Percentiles rank a stretch among this genome's conserved stretches.
These are phyloP conservation scores for Clistopyga incitator DNA, from an alignment of 2,888 invertebrate genomes.

Conservation along the genomic window DNA sequence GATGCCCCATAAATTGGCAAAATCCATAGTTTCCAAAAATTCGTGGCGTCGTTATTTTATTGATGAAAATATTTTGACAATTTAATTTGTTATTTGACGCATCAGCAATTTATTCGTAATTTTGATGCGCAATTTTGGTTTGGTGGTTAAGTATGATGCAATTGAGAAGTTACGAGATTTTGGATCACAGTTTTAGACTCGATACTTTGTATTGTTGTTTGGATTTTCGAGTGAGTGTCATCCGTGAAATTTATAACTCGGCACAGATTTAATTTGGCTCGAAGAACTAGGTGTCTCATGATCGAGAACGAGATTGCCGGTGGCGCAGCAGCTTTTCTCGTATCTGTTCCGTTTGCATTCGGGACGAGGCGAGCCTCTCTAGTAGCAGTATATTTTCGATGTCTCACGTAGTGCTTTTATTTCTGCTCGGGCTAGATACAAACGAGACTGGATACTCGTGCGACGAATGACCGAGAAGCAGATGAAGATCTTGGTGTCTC, in stretches of 20 bases:
- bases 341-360: constrained; percentile 19
- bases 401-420: constrained; percentile 45
- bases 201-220: constrained; percentile 6
- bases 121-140: background rate
- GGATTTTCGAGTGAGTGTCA: background rate
- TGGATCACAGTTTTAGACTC: background rate
- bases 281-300: constrained; percentile 27
- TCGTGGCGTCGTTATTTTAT: background rate
- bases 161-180: background rate
- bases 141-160: background rate
- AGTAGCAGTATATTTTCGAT: constrained; percentile 41
- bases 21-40: too few species aligned
- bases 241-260: constrained; percentile 32
- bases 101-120: too few species aligned
- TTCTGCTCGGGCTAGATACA: constrained; percentile 36
- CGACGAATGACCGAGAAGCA: constrained; percentile 5
- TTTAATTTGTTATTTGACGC: background rate
- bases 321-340: constrained; percentile 22
- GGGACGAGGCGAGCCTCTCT: constrained; percentile 34
- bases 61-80: background rate
- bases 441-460: constrained; percentile 23
- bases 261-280: constrained; percentile 33
- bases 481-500: background rate
- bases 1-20: too few species aligned
- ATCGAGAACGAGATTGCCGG: constrained; percentile 31